A percentile compares a stretch with the other conserved stretches of the same genome.
These are phyloP conservation scores for Limanda limanda DNA, from an alignment of 2,113 vertebrate genomes.

Conservation along the genomic window DNA sequence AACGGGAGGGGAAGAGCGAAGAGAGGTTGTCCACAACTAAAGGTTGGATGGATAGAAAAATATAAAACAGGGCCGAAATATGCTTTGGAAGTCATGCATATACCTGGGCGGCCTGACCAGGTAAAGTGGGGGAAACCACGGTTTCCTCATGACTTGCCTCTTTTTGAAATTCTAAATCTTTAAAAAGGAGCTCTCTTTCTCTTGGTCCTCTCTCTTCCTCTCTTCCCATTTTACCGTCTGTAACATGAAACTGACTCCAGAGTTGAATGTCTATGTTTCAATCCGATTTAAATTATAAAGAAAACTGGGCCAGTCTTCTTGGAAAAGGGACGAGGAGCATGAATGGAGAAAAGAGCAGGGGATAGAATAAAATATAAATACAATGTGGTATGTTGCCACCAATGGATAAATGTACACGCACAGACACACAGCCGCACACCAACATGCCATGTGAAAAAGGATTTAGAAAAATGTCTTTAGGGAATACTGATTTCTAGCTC, in stretches of 20 bases:
- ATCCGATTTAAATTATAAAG: slow-evolving; percentile 63
- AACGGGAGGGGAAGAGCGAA: not conserved
- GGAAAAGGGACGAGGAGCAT: slow-evolving; percentile 5
- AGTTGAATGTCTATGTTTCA: slow-evolving; percentile 55
- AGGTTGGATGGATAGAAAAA: not conserved
- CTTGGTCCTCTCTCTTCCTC: not conserved
- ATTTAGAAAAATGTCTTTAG: slow-evolving; percentile 30
- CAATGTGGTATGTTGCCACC: slow-evolving; percentile 33
- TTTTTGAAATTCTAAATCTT: slow-evolving; percentile 30
- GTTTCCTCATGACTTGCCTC: slow-evolving; percentile 2
- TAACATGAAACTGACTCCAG: slow-evolving; percentile 41
- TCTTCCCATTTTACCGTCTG: not conserved
- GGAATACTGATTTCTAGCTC: slow-evolving; percentile 29
- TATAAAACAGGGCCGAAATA: not conserved
- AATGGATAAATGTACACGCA: not conserved
- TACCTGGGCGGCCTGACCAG: not conserved
- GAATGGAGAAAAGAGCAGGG: slow-evolving; percentile 10
- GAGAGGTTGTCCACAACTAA: not conserved
- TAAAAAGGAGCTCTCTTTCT: slow-evolving; percentile 21
- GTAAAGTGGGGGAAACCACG: not conserved
- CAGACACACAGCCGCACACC: slow-evolving; percentile 6
- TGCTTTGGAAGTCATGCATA: not conserved
- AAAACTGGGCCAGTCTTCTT: slow-evolving; percentile 33
- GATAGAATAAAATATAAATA: not conserved
- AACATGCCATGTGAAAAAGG: slow-evolving; percentile 7